phyloP scores from a whole-genome alignment of 2,797 vertebrate species.

The Hoplostethus mediterraneus region DNA sequence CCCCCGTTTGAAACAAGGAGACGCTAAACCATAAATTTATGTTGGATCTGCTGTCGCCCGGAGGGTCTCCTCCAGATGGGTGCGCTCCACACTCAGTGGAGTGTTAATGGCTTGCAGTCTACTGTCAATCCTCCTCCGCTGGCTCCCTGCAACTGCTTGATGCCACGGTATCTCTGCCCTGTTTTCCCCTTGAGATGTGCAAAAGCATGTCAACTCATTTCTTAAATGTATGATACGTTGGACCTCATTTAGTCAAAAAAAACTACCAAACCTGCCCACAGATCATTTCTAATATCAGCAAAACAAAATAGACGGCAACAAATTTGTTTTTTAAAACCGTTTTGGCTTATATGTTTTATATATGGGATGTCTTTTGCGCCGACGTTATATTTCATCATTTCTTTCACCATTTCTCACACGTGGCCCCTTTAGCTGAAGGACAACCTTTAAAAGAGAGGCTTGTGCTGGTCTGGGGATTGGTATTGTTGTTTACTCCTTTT shows the following conservation, averaged over 20 bases:
- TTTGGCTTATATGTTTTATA: not conserved
- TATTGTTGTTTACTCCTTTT: slow-evolving; percentile 73
- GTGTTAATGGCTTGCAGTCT: slow-evolving; percentile 65
- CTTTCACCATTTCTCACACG: not conserved
- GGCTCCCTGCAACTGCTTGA: slow-evolving; percentile 27
- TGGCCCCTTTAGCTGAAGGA: slow-evolving; percentile 46
- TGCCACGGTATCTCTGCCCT: slow-evolving; percentile 23
- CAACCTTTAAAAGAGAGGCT: slow-evolving; percentile 49
- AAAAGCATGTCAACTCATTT: slow-evolving; percentile 20
- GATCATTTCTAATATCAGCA: not conserved
- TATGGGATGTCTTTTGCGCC: not conserved
- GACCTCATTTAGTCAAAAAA: not conserved
- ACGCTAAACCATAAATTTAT: slow-evolving; percentile 52
- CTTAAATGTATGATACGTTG: slow-evolving; percentile 11
- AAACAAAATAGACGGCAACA: not conserved
- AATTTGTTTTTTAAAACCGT: not conserved
- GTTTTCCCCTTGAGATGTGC: slow-evolving; percentile 3
- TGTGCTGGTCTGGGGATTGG: slow-evolving; percentile 50
- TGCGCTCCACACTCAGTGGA: slow-evolving; percentile 52
- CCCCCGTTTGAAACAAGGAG: slow-evolving; percentile 47
- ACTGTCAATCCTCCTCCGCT: slow-evolving; percentile 50
- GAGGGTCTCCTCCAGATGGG: slow-evolving; percentile 69
- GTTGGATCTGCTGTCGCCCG: slow-evolving; percentile 55
- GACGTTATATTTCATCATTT: not conserved
- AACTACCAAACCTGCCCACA: not conserved